Evolutionary conservation across 2,888 invertebrate genomes (phyloP).

Genomic region (Muschampia staudingeri): DNA sequence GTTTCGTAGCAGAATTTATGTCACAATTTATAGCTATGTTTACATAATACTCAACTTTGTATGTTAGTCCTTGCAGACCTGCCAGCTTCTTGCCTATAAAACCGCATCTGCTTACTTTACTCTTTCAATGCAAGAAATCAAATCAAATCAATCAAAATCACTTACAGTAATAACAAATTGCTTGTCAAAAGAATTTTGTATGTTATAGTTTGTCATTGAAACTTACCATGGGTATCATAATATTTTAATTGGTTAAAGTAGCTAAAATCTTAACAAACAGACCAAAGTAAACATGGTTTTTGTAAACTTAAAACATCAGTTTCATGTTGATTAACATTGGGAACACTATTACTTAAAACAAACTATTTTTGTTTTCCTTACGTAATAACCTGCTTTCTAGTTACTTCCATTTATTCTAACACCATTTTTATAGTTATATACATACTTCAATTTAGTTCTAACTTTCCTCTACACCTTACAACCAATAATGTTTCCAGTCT

Average conservation of each 20-base stretch:
- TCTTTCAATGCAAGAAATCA: not conserved
- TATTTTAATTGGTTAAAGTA: not conserved
- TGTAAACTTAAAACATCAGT: no score
- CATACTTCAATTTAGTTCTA: no score
- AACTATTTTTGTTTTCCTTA: no score
- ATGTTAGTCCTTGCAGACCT: not conserved
- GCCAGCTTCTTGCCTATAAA: not conserved
- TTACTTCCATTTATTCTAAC: no score
- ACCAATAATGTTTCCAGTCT: no score
- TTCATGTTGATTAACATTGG: no score
- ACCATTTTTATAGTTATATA: no score
- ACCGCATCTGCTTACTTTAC: not conserved
- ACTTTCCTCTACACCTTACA: no score
- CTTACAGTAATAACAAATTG: not conserved
- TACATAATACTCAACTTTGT: slow-evolving; percentile 5
- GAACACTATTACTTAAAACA: no score
- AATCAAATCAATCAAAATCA: not conserved
- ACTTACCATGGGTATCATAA: not conserved
- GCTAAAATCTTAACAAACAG: no score
- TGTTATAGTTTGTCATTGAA: not conserved
- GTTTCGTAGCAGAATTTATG: not conserved
- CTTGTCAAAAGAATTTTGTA: not conserved
- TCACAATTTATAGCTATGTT: not conserved
- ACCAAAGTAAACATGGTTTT: no score
- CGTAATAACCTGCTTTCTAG: no score